Percentiles rank a stretch among this genome's conserved stretches.
These are phyloP conservation scores for Eudasyphora cyanicolor DNA, from an alignment of 2,888 invertebrate genomes.

Conservation along the genomic window DNA sequence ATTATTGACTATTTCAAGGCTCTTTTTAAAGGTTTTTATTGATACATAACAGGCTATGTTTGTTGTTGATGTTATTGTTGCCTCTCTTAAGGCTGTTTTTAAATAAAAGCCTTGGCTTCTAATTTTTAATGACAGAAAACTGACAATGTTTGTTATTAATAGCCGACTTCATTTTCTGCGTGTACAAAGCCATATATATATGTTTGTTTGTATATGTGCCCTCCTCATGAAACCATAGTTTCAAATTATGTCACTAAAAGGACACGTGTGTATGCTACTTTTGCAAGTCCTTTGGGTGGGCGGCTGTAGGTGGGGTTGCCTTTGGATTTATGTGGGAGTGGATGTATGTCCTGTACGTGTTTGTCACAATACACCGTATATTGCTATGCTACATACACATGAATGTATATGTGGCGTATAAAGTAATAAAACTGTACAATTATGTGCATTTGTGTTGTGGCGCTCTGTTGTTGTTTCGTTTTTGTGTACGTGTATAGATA, in stretches of 20 bases:
- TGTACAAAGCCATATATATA: not conserved
- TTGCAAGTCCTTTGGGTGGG: not conserved
- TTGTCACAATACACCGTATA: too few species aligned
- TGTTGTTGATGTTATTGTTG: too few species aligned
- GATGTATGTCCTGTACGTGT: not conserved
- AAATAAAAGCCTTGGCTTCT: too few species aligned
- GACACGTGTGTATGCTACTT: conserved; percentile 39
- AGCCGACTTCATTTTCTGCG: too few species aligned
- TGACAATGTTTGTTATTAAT: too few species aligned
- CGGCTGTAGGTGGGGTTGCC: not conserved
- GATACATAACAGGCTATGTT: too few species aligned
- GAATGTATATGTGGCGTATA: not conserved
- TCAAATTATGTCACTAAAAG: conserved; percentile 61
- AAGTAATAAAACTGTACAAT: conserved; percentile 62
- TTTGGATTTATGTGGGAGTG: not conserved
- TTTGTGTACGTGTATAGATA: not conserved
- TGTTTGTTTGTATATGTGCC: conserved; percentile 12
- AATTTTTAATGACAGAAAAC: too few species aligned
- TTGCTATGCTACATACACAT: too few species aligned
- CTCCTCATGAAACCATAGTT: conserved; percentile 48
- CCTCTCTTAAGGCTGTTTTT: too few species aligned
- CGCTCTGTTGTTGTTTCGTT: conserved; percentile 22
- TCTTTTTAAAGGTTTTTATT: too few species aligned
- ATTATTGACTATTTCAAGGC: too few species aligned
- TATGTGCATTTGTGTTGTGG: conserved; percentile 54